These are phyloP conservation scores for Volucella bombylans DNA, from an alignment of 2,888 invertebrate species.

Conservation along the genomic window DNA sequence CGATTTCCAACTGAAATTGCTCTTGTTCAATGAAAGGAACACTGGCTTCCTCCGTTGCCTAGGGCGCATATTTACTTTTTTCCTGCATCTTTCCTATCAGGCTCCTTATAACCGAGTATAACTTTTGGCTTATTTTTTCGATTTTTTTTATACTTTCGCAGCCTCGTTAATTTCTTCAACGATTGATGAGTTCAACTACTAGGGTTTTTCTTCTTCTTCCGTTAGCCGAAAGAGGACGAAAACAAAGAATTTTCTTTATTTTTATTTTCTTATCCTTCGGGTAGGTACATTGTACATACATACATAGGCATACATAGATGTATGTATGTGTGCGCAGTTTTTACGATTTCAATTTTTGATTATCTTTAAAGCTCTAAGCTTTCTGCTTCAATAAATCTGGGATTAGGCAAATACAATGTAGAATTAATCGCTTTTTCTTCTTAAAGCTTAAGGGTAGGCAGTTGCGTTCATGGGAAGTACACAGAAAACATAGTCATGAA, in stretches of 20 bases:
- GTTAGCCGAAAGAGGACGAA: background rate
- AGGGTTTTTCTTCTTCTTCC: constrained; percentile 37
- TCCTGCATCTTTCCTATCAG: constrained; percentile 47
- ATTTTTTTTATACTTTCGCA: constrained; percentile 43
- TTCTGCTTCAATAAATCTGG: too few species aligned
- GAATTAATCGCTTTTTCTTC: too few species aligned
- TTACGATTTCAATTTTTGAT: too few species aligned
- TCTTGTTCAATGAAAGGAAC: constrained; percentile 68
- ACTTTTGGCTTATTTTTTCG: constrained; percentile 48
- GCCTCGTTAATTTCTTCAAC: constrained; percentile 52
- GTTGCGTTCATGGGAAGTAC: too few species aligned
- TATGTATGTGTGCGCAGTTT: too few species aligned
- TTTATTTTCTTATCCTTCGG: background rate
- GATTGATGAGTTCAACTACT: constrained; percentile 70
- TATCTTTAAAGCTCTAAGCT: too few species aligned
- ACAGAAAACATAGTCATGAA: too few species aligned
- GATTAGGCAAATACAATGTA: too few species aligned
- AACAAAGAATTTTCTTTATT: constrained; percentile 23
- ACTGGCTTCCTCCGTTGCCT: constrained; percentile 55
- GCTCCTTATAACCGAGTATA: constrained; percentile 38
- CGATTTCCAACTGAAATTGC: constrained; percentile 68
- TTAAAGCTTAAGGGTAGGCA: too few species aligned
- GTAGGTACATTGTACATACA: too few species aligned
- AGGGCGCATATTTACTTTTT: constrained; percentile 64
- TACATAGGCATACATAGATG: too few species aligned